Conservation (phyloP, 2,113 vertebrate species). For the Silurus glanis region DNA sequence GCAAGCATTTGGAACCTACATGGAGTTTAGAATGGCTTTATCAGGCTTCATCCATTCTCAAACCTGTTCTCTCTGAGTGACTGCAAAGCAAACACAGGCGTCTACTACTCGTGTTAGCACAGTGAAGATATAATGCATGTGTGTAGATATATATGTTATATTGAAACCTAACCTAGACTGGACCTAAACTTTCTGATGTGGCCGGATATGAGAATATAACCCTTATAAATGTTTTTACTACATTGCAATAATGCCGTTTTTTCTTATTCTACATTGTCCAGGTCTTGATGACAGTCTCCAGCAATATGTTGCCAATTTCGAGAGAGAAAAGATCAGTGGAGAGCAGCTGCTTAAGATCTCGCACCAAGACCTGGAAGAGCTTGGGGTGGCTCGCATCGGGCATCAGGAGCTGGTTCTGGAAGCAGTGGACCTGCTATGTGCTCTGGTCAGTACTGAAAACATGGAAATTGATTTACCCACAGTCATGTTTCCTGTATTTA, state of each 20-base stretch:
- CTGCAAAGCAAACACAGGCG: conserved; percentile 19
- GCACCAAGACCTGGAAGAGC: conserved; percentile 95
- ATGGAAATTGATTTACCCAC: not conserved
- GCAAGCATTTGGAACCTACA: conserved; percentile 53
- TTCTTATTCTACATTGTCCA: conserved; percentile 55
- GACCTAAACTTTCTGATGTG: not conserved
- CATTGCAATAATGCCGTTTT: not conserved
- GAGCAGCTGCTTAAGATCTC: conserved; percentile 94
- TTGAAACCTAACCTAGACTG: not conserved
- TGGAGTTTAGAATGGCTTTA: conserved; percentile 63
- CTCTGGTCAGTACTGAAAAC: conserved; percentile 82
- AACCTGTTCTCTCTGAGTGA: conserved; percentile 63
- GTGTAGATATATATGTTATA: not conserved
- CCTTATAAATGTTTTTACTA: not conserved
- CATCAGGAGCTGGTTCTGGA: conserved; percentile 96
- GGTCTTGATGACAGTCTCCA: conserved; percentile 94
- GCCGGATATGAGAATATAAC: not conserved
- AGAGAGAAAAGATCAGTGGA: conserved; percentile 94
- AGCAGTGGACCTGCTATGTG: conserved; percentile 95
- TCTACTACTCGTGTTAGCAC: not conserved
- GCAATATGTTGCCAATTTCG: conserved; percentile 89
- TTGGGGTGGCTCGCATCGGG: conserved; percentile 90
- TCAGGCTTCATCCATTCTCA: conserved; percentile 56
- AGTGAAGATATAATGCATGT: not conserved
- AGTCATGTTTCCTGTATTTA: not conserved